Evolutionary conservation across 2,113 vertebrate genomes (phyloP).

Genomic region (Mastomys coucha): DNA sequence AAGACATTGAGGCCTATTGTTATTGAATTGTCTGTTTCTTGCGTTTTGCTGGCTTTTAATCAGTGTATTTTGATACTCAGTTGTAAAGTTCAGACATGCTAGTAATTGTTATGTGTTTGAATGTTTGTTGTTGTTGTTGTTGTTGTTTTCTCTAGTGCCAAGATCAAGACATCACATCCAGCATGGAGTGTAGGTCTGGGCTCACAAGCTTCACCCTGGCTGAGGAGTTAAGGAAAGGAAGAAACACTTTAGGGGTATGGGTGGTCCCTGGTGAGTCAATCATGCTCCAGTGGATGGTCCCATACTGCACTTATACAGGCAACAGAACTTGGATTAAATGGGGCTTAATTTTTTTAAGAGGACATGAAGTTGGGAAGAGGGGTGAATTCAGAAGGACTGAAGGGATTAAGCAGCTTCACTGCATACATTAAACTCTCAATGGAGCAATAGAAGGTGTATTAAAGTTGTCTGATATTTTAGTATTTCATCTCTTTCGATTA

Average conservation of each 20-base stretch:
- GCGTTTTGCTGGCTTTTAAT: neutral
- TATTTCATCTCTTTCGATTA: neutral
- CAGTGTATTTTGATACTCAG: neutral
- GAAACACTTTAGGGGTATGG: neutral
- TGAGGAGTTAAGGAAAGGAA: neutral
- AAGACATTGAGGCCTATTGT: neutral
- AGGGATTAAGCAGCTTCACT: neutral
- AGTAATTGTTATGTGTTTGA: neutral
- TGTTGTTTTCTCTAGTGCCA: neutral
- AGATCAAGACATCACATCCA: neutral
- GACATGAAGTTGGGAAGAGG: neutral
- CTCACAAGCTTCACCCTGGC: neutral
- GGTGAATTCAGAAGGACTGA: neutral
- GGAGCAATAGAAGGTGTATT: neutral
- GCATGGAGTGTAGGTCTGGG: neutral
- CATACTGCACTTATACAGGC: neutral
- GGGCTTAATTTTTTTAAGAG: neutral
- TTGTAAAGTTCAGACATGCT: neutral
- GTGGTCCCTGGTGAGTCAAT: neutral
- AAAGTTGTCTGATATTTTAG: neutral
- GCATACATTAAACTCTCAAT: neutral
- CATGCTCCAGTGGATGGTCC: neutral
- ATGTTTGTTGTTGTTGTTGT: neutral
- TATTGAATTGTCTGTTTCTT: conserved; percentile 8
- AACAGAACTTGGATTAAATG: neutral